Base-by-base conservation (phyloP, 2,888 invertebrate genomes). In the Diarsia dahlii region DNA sequence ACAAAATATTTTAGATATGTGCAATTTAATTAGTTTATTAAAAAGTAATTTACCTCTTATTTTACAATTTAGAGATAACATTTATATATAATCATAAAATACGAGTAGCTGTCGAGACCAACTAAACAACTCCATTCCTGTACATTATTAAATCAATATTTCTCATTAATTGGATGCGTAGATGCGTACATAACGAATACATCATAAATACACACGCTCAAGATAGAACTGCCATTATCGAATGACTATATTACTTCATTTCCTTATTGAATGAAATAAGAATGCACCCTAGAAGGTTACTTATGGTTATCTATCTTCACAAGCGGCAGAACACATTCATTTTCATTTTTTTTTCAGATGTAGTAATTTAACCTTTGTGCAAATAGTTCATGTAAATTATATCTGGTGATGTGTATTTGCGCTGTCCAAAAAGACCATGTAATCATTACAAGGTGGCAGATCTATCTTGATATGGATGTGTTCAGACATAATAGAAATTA, bases 1-100 rank as follows among this genome's bases (percentile, higher is more conserved):
- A 71, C 87, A 76, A 76, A 62, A 79, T 74, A 72, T 84, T 84
- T 89, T 85, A 92, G 92, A 93, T 94, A 93, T 93, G 94, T 94
- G 94, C 93, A 94, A 91, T 93, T 94, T 93, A 94, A 93, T 86
- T 86, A 86, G 80, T 94, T 93, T 93, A 94, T 91, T 94, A 91
- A 92, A 93, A 92, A 87, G 84, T 85, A 87, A 89, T 82, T 90
- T 91, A 91, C 90, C 88, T 88, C 90, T 90, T 92, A 92, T 91
- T 87, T 90, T 92, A 92, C 90, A 92, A 91, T 89, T 89, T 91
- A 84, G 90, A 89, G 89, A 90, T 90, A 90, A 91, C 89, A 89
- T 88, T 88, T 86, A 88, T 87, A 84, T 86, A 86, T 80, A 82
- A 71, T 81, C 70, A 84, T 84, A 82, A 85, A 84, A 84, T 79